These are phyloP conservation scores for Heliornis fulica DNA, from an alignment of 2,113 vertebrate genomes.

Conservation along the genomic window DNA sequence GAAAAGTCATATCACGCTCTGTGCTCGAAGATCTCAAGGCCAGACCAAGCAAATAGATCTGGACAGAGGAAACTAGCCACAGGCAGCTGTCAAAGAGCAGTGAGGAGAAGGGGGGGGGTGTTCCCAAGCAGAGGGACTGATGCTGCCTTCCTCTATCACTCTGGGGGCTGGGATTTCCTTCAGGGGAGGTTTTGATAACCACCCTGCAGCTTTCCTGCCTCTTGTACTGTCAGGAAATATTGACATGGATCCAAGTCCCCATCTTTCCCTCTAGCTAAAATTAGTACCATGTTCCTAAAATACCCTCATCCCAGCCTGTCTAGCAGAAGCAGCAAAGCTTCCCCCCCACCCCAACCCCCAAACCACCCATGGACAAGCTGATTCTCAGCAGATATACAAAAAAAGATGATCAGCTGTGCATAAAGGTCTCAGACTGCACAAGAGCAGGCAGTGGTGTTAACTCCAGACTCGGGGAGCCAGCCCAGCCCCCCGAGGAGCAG, in stretches of 20 bases:
- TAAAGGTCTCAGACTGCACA: not conserved
- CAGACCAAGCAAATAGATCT: not conserved
- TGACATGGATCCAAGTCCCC: not conserved
- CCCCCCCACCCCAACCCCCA: not conserved
- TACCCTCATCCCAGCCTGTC: not conserved
- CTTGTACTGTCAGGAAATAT: constrained; percentile 14
- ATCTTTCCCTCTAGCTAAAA: not conserved
- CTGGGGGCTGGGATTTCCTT: not conserved
- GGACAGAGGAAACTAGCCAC: not conserved
- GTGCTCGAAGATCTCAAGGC: not conserved
- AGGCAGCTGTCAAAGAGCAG: not conserved
- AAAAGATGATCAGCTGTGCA: not conserved
- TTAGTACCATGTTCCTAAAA: constrained; percentile 11
- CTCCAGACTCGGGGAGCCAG: not conserved
- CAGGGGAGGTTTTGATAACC: constrained; percentile 7
- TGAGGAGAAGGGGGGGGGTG: not conserved
- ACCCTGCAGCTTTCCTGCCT: not conserved
- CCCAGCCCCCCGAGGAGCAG: not conserved
- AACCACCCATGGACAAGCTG: not conserved
- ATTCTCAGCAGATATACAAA: not conserved
- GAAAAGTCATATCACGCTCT: not conserved
- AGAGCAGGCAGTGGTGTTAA: not conserved
- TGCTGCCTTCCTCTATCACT: not conserved
- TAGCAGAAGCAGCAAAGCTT: not conserved
- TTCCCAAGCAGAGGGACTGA: not conserved